phyloP scores from a whole-genome alignment of 2,888 invertebrate genomes.

The Eupithecia abbreviata region DNA sequence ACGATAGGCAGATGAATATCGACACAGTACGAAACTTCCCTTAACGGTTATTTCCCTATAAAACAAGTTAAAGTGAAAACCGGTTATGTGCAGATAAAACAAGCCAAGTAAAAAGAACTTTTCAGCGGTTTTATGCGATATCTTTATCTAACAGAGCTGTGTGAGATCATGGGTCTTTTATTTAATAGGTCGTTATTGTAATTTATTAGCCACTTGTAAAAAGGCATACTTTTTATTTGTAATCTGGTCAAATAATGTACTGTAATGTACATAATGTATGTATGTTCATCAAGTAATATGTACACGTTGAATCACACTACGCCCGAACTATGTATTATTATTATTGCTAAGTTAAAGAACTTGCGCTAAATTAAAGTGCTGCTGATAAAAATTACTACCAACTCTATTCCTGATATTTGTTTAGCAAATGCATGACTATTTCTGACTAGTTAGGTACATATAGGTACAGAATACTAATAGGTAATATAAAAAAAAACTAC shows the following conservation, averaged over 20 bases:
- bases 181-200: background rate
- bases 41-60: constrained; percentile 78
- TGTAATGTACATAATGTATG: too few species aligned
- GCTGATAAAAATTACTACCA: too few species aligned
- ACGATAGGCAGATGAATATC: constrained; percentile 65
- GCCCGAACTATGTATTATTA: too few species aligned
- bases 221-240: background rate
- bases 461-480: too few species aligned
- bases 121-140: constrained; percentile 73
- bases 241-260: background rate
- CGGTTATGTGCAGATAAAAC: constrained; percentile 77
- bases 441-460: too few species aligned
- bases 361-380: too few species aligned
- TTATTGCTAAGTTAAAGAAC: too few species aligned
- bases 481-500: too few species aligned
- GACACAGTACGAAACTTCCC: constrained; percentile 73
- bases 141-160: constrained; percentile 56
- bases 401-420: too few species aligned
- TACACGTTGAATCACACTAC: too few species aligned
- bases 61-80: constrained; percentile 78
- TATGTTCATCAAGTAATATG: too few species aligned
- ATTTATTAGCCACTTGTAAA: background rate
- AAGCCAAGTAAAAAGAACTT: constrained; percentile 79
- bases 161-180: background rate
- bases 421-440: too few species aligned